phyloP scores from a whole-genome alignment of 2,888 invertebrate species.

The Acanthosepion pharaonis region DNA sequence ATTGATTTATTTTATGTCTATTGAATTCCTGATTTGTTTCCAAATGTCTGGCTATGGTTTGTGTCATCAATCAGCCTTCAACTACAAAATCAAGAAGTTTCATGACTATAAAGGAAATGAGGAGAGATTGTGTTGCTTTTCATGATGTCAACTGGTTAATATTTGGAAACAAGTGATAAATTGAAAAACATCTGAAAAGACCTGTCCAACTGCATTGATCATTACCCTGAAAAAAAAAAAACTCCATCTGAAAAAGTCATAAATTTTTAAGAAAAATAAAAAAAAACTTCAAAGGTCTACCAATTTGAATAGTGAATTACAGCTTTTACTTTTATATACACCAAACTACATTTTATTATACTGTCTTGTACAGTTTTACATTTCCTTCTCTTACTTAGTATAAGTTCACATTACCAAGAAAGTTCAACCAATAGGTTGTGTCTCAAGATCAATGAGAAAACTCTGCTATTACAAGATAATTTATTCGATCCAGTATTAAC shows the following conservation, averaged over 20 bases:
- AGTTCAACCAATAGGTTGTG: too few species aligned
- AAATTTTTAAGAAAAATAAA: background rate
- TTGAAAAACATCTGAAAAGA: background rate
- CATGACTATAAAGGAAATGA: background rate
- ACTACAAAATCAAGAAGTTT: background rate
- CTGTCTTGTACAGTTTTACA: too few species aligned
- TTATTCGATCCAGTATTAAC: too few species aligned
- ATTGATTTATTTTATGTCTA: conserved; percentile 10
- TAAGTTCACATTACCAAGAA: too few species aligned
- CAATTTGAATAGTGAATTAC: too few species aligned
- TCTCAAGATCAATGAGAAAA: too few species aligned
- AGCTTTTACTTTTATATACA: too few species aligned
- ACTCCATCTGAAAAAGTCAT: background rate
- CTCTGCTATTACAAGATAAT: too few species aligned
- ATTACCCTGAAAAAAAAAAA: background rate
- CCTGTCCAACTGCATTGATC: background rate
- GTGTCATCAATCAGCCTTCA: background rate
- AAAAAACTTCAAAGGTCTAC: too few species aligned
- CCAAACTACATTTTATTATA: too few species aligned
- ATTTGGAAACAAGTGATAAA: background rate
- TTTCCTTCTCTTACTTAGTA: too few species aligned
- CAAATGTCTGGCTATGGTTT: background rate
- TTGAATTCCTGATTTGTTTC: too few species aligned
- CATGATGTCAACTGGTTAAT: background rate
- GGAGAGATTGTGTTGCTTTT: background rate